Conservation (phyloP, 1,140 invertebrate species). For the Procambarus clarkii region DNA sequence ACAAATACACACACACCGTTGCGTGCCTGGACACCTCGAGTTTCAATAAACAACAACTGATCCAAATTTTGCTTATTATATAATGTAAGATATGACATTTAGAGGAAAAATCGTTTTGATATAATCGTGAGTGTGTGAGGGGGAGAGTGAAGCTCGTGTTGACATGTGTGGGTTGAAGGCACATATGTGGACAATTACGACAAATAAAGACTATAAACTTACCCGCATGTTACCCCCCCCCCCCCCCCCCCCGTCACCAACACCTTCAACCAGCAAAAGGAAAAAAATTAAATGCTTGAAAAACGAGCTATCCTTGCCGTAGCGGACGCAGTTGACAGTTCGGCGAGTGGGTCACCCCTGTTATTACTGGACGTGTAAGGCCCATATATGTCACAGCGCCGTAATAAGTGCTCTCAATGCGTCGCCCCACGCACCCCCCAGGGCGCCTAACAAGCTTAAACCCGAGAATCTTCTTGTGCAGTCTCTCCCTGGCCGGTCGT, state of each 20-base stretch:
- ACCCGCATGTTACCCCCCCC: neutral
- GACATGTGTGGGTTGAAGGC: no score
- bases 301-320: neutral
- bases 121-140: no score
- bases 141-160: no score
- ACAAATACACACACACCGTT: no score
- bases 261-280: no score
- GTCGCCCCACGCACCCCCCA: conserved; percentile 8
- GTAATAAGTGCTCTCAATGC: conserved; percentile 61
- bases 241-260: neutral
- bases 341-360: conserved; percentile 24
- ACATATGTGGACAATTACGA: no score
- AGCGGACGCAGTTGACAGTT: neutral
- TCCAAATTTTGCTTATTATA: no score
- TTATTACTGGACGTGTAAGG: conserved; percentile 37
- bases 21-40: no score
- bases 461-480: conserved; percentile 47
- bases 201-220: neutral
- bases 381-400: conserved; percentile 54
- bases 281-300: neutral
- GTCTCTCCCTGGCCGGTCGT: neutral
- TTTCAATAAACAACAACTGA: no score
- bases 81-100: no score
- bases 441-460: conserved; percentile 65
- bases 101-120: no score